Evolutionary conservation across 2,888 invertebrate genomes (phyloP), one percentile per base, ranked within the genome.

Genomic region (Zeuzera pyrina): DNA sequence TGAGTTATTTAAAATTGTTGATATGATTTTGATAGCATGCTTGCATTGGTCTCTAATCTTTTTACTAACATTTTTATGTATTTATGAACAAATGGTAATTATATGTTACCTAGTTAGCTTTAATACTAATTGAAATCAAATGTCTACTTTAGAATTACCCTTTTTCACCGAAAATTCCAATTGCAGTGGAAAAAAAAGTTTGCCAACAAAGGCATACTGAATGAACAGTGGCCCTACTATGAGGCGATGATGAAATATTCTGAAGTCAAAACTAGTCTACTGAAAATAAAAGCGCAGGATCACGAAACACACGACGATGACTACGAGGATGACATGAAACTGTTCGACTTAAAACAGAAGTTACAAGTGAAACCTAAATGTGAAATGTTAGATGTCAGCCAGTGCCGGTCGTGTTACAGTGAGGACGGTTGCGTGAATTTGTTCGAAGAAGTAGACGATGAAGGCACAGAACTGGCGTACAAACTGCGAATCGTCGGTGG

Each of bases 111-210:
- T 25, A n/a, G n/a, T n/a, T n/a, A n/a, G n/a, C n/a, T n/a, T n/a
- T n/a, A n/a, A n/a, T n/a, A n/a, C n/a, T n/a, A n/a, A n/a, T n/a
- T n/a, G n/a, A 25, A 15, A 27, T n/a, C 15, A 11, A 13, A 36
- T 16, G 22, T 25, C 13, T n/a, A n/a, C n/a, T n/a, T n/a, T n/a
- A n/a, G n/a, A n/a, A 6, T 23, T 15, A 16, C 15, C 5, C 13
- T 24, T 14, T 14, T 11, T 24, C 22, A 16, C 11, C 15, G 28
- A 6, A 15, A 7, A 2, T 16, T 19, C 34, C 13, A 12, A 32
- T 70, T 65, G 8, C 51, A 83, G 81, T 79, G 79, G 81, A 81
- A 83, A 57, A 57, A 53, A 15, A 81, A 79, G 53, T 81, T 79
- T 41, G 73, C 76, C 2, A 61, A 52, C 36, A 76, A 78, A 49